Evolutionary conservation across 1,140 invertebrate genomes (phyloP), one percentile per base, ranked within the genome.

Genomic region (Polypedilum vanderplanki): DNA sequence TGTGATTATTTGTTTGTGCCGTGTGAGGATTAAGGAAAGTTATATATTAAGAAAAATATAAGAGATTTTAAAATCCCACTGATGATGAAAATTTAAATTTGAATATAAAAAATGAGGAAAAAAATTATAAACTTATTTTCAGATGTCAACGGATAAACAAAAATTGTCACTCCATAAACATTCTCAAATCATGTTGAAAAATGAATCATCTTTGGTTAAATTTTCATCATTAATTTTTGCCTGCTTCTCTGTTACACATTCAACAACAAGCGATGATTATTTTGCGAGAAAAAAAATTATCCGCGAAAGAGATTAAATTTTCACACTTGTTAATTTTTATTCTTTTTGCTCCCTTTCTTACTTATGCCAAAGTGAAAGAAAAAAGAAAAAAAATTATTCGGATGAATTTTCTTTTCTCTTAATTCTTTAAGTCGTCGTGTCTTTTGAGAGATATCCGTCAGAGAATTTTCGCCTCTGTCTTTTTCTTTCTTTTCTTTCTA

Each of bases 261-360:
- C 46, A 17, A 12, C 10, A 57, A 57, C 10, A 57, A 12, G 46
- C 46, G 46, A 57, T 33, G n/a, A n/a, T 67, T 67, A 20, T 70
- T 18, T 22, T 70, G 65, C 46, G 46, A 57, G 41, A 46, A 46
- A 46, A 46, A 57, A 20, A 70, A 70, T 70, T 70, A 70, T 70
- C 65, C 65, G 65, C 65, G 65, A 70, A 70, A 70, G 20, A 70
- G 65, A 70, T 70, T 70, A 22, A 70, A 70, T 70, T 70, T 70
- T 70, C 65, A 70, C 65, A 70, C 65, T 70, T 70, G 65, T 70
- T 70, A 70, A 70, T 18, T 20, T 70, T 7, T 22, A 70, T 20
- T 33, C 24, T 33, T 33, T 22, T n/a, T 18, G 20, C 18, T 18
- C 18, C 18, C 20, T 70, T 20, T 20, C n/a, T n/a, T n/a, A n/a